Percentiles rank a stretch among this genome's conserved stretches.
phyloP scores from a whole-genome alignment of 1,140 invertebrate genomes.

The Cotesia chilonis region DNA sequence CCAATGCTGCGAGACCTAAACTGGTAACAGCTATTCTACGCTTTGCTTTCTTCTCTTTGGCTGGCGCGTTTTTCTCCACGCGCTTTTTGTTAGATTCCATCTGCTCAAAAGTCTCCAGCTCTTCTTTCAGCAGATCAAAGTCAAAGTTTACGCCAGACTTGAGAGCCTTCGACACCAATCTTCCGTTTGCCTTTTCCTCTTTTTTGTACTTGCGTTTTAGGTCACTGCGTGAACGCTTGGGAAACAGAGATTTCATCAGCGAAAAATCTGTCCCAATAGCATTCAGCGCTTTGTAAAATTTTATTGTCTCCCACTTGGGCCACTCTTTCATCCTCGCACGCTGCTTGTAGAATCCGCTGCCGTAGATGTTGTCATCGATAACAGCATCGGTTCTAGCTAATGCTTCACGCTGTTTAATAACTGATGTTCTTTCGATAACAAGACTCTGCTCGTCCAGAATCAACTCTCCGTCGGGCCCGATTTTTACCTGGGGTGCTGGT shows the following conservation, averaged over 20 bases:
- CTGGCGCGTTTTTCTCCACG: slow-evolving; percentile 35
- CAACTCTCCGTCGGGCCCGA: slow-evolving; percentile 86
- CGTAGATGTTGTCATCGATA: slow-evolving; percentile 71
- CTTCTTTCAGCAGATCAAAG: slow-evolving; percentile 62
- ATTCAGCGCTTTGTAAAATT: slow-evolving; percentile 88
- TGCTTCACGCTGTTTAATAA: slow-evolving; percentile 70
- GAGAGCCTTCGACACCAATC: slow-evolving; percentile 69
- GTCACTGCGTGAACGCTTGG: slow-evolving; percentile 77
- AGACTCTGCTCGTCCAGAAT: slow-evolving; percentile 88
- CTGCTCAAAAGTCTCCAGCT: slow-evolving; percentile 53
- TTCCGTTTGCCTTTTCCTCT: slow-evolving; percentile 70
- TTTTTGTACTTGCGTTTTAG: slow-evolving; percentile 82
- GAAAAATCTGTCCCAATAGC: slow-evolving; percentile 90
- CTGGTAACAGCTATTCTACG: neutral
- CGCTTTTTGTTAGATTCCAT: slow-evolving; percentile 42
- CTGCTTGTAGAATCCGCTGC: slow-evolving; percentile 73
- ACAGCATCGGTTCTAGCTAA: slow-evolving; percentile 73
- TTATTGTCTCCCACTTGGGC: slow-evolving; percentile 77
- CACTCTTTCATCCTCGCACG: slow-evolving; percentile 73
- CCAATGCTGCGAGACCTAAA: neutral
- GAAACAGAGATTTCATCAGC: slow-evolving; percentile 85
- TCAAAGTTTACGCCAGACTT: slow-evolving; percentile 65
- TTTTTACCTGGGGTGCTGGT: slow-evolving; percentile 85
- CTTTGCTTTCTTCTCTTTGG: slow-evolving; percentile 9
- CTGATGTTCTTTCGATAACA: slow-evolving; percentile 79